Evolutionary conservation across 2,888 invertebrate genomes (phyloP).

Genomic region (Poecilus cupreus): DNA sequence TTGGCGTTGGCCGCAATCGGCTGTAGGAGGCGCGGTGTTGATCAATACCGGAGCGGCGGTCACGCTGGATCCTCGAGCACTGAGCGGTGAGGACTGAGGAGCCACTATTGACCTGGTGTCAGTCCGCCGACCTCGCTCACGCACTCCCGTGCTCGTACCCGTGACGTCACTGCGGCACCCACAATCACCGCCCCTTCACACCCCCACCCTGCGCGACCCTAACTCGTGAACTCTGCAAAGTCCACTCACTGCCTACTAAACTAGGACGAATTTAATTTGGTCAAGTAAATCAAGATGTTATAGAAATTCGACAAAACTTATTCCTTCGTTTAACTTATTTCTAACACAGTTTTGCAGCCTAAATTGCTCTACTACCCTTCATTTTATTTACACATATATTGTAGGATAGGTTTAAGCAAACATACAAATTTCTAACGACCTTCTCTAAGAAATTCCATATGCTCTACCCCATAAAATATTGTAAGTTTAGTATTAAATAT

Average conservation of each 20-base stretch:
- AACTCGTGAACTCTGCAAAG: slow-evolving; percentile 22
- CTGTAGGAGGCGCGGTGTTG: slow-evolving; percentile 50
- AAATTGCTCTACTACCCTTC: too few species aligned
- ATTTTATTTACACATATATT: too few species aligned
- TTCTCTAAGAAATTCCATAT: too few species aligned
- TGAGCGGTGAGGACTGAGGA: slow-evolving; percentile 34
- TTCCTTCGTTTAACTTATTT: too few species aligned
- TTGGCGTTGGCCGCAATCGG: slow-evolving; percentile 35
- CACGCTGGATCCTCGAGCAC: slow-evolving; percentile 47
- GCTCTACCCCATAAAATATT: too few species aligned
- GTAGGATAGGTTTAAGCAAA: too few species aligned
- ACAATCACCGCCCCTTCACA: slow-evolving; percentile 42
- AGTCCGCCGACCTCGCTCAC: slow-evolving; percentile 58
- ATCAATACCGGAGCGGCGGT: slow-evolving; percentile 53
- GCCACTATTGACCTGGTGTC: slow-evolving; percentile 59
- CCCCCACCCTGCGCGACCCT: not conserved
- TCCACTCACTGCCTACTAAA: not conserved
- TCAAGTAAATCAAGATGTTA: too few species aligned
- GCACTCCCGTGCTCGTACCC: slow-evolving; percentile 39
- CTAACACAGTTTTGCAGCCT: too few species aligned
- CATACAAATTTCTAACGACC: too few species aligned
- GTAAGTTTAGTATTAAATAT: too few species aligned
- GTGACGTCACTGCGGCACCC: slow-evolving; percentile 57
- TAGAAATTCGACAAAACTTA: too few species aligned
- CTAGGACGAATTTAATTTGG: too few species aligned